These are phyloP conservation scores for Anarhynchus alexandrinus DNA, from an alignment of 2,113 vertebrate species.

Conservation along the genomic window DNA sequence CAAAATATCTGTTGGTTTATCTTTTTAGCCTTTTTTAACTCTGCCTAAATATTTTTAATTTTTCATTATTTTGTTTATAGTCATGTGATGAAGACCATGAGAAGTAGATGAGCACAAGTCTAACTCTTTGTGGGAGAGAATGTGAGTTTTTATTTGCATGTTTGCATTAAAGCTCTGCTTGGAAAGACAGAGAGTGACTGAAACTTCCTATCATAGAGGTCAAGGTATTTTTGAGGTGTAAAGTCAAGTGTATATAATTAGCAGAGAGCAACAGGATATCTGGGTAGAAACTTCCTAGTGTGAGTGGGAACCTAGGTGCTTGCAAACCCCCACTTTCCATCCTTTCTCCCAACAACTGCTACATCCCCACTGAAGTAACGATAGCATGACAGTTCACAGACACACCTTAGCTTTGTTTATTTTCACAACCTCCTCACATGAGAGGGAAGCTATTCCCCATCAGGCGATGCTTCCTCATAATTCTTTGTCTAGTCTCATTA, in stretches of 20 bases:
- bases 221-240: neutral
- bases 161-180: neutral
- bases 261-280: neutral
- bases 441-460: neutral
- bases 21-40: neutral
- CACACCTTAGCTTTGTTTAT: neutral
- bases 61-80: neutral
- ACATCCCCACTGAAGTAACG: neutral
- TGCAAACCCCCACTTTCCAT: neutral
- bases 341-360: neutral
- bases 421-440: neutral
- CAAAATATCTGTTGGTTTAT: neutral
- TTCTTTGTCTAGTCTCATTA: neutral
- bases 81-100: neutral
- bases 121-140: neutral
- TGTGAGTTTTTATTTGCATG: neutral
- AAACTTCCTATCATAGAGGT: neutral
- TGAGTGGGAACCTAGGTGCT: neutral
- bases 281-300: neutral
- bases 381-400: neutral
- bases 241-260: neutral
- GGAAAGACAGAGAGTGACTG: neutral
- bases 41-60: neutral
- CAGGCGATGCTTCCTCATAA: neutral
- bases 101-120: neutral